Evolutionary conservation across 1,140 invertebrate genomes (phyloP).

Genomic region (Eurosta solidaginis): DNA sequence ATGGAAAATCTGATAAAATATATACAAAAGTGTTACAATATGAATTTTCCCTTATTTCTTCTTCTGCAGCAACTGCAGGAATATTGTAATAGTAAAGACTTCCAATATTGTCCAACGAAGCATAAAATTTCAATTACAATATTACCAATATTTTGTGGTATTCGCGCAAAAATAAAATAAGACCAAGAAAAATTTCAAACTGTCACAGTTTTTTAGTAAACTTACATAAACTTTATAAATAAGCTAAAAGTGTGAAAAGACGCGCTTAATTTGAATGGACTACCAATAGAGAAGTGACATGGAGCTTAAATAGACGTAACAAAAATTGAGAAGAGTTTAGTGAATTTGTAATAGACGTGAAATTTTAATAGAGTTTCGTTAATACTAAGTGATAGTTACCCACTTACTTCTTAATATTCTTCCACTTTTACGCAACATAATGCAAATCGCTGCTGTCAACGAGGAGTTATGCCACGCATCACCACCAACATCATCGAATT

Average conservation of each 20-base stretch:
- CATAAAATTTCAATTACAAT: conserved; percentile 14
- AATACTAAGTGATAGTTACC: background rate
- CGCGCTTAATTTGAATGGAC: conserved; percentile 47
- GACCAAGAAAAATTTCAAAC: background rate
- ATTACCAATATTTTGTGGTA: conserved; percentile 26
- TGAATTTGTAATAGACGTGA: background rate
- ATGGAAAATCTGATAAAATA: too few relatives aligned
- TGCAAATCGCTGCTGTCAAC: background rate
- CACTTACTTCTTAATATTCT: too few relatives aligned
- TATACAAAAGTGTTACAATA: too few relatives aligned
- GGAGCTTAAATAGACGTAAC: background rate
- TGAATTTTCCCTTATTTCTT: too few relatives aligned
- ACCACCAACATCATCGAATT: background rate
- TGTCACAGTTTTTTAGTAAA: background rate
- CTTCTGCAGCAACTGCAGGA: background rate
- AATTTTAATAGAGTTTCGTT: background rate
- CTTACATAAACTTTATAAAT: conserved; percentile 45
- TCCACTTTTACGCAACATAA: background rate
- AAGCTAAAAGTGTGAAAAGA: conserved; percentile 49
- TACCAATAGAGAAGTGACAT: background rate
- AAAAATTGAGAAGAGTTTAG: background rate
- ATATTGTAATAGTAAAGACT: background rate
- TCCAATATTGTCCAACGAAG: background rate
- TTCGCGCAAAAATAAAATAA: background rate
- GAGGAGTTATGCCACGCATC: background rate